A percentile compares a stretch with the other conserved stretches of the same genome.
These are phyloP conservation scores for Pterocles orientalis DNA, from an alignment of 2,113 vertebrate genomes.

Conservation along the genomic window DNA sequence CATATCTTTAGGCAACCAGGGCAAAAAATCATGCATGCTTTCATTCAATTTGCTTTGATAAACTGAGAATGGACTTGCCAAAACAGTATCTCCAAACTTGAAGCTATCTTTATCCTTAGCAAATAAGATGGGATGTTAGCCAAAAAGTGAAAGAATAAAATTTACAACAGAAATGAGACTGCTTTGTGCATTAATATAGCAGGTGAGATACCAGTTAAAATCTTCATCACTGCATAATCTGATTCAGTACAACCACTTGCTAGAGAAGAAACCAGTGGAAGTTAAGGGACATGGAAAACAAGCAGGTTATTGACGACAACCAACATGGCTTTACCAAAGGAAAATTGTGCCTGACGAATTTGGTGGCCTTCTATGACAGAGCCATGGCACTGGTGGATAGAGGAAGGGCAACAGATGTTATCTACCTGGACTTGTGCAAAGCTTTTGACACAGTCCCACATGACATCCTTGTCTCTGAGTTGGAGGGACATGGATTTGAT, in stretches of 20 bases:
- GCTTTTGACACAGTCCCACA: too few relatives aligned
- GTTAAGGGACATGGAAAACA: too few relatives aligned
- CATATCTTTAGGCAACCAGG: background rate
- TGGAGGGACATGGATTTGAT: too few relatives aligned
- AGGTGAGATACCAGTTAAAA: background rate
- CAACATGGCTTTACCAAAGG: too few relatives aligned
- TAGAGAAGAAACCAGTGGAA: background rate
- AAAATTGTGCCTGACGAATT: too few relatives aligned
- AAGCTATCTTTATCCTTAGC: background rate
- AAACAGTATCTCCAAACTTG: background rate
- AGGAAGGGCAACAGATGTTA: too few relatives aligned
- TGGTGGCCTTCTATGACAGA: too few relatives aligned
- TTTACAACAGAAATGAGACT: background rate
- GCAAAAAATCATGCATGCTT: background rate
- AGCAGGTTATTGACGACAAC: too few relatives aligned
- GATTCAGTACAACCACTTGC: background rate
- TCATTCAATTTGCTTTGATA: background rate
- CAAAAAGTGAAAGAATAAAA: background rate
- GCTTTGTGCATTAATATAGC: background rate
- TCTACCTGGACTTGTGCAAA: too few relatives aligned
- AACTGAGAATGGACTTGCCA: background rate
- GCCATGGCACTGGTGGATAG: too few relatives aligned
- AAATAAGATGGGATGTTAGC: background rate
- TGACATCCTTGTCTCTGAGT: too few relatives aligned
- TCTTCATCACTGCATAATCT: background rate